Base-by-base conservation (phyloP, 2,888 invertebrate genomes). In the Steinernema scapterisci region DNA sequence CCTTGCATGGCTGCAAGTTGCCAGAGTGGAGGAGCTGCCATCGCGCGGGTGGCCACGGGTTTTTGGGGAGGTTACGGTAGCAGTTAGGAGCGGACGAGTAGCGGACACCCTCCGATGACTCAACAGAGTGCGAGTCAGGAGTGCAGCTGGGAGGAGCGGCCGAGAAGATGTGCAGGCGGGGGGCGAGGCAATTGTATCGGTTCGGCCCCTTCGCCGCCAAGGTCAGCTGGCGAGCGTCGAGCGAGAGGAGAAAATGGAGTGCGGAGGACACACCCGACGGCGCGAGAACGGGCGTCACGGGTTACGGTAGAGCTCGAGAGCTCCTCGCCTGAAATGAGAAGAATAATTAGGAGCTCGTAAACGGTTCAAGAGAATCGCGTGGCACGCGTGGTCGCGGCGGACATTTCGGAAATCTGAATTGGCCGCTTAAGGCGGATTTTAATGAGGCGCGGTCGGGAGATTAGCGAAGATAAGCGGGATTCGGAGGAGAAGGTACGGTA, bases 181-280 rank as follows among this genome's bases (percentile, higher is more conserved):
- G 9, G n/a, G 52, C 52, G 52, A 19, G 48, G 19, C 52, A 52
- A 52, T 52, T 52, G 52, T 52, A 52, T 63, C 63, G 63, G 63
- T 63, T 63, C 63, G 63, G 63, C 63, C 63, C 63, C 63, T 63
- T 63, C 63, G 63, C 63, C 63, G 23, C 63, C 63, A 63, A 63
- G 63, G 63, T 63, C 63, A 63, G 63, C 63, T 38, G 38, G 48
- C 48, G 16, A 38, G 54, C 54, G 54, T 13, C 13, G 54, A 54
- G 38, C 38, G 38, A 38, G 38, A 38, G 38, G 38, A 38, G 38
- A 38, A 38, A 38, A 38, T 38, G 38, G 38, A 38, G 38, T 38
- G 38, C 38, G 38, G 38, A 9, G 9, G 38, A n/a, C n/a, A n/a
- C n/a, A n/a, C n/a, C n/a, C n/a, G 38, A 38, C 38, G 38, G 9